Percentiles rank a stretch among this genome's conserved stretches.
phyloP scores from a whole-genome alignment of 2,888 invertebrate genomes.

The Ypsolopha sequella region DNA sequence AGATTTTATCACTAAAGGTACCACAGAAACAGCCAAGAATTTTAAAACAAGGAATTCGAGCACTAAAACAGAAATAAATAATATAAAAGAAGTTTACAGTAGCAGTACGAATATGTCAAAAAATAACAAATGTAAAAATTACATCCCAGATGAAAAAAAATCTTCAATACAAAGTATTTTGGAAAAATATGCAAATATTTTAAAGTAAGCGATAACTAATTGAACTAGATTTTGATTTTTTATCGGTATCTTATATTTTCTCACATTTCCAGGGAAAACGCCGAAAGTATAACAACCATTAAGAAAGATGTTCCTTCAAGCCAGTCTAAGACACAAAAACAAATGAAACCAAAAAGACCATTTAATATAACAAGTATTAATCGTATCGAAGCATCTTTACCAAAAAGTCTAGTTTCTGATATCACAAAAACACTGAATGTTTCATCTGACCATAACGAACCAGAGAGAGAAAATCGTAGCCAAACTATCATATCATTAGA shows the following conservation, averaged over 20 bases:
- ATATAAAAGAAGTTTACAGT: not conserved
- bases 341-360: slow-evolving; percentile 26
- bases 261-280: not conserved
- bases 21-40: no score
- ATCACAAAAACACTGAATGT: not conserved
- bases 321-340: slow-evolving; percentile 5
- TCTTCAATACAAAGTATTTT: slow-evolving; percentile 26
- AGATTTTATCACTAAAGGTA: no score
- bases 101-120: not conserved
- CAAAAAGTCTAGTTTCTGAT: slow-evolving; percentile 6
- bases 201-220: slow-evolving; percentile 22
- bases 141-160: not conserved
- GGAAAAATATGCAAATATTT: slow-evolving; percentile 34
- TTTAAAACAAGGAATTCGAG: no score
- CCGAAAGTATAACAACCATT: not conserved
- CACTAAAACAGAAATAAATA: not conserved
- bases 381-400: slow-evolving; percentile 23
- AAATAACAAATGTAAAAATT: slow-evolving; percentile 8
- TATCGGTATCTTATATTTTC: not conserved
- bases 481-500: no score
- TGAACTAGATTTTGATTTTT: not conserved
- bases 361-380: slow-evolving; percentile 46
- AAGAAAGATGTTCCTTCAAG: not conserved
- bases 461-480: no score
- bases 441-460: no score